phyloP scores from a whole-genome alignment of 2,888 invertebrate genomes.

The Phalera bucephala region DNA sequence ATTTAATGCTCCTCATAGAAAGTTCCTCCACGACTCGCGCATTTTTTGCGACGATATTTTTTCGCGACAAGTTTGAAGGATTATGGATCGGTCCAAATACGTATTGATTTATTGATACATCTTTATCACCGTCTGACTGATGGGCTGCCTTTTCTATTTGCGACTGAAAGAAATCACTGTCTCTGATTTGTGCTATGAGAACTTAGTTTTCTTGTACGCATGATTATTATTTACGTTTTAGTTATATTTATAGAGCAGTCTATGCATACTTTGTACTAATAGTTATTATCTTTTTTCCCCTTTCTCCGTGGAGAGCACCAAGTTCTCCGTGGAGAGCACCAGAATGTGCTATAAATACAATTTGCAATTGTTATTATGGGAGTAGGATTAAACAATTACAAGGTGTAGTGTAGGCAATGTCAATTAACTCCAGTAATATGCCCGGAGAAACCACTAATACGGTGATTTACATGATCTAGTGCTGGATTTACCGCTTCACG shows the following conservation, averaged over 20 bases:
- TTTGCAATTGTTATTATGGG: too few relatives aligned
- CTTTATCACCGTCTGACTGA: slow-evolving; percentile 29
- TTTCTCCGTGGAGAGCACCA: too few relatives aligned
- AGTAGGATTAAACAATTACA: too few relatives aligned
- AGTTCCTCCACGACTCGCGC: slow-evolving; percentile 3
- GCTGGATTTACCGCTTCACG: slow-evolving; percentile 18
- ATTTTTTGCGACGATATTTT: slow-evolving; percentile 9
- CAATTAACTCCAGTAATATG: slow-evolving; percentile 11
- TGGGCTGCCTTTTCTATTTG: slow-evolving; percentile 2
- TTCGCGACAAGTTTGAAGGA: slow-evolving; percentile 5
- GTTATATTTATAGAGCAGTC: too few relatives aligned
- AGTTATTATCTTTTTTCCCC: too few relatives aligned
- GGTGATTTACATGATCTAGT: slow-evolving; percentile 18
- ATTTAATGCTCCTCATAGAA: slow-evolving; percentile 10
- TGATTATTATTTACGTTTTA: too few relatives aligned
- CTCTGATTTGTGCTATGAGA: slow-evolving; percentile 23
- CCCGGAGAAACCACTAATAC: slow-evolving; percentile 11
- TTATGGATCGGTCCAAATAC: slow-evolving; percentile 28
- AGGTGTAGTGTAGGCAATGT: slow-evolving; percentile 8
- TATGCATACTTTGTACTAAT: too few relatives aligned
- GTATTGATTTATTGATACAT: slow-evolving; percentile 28
- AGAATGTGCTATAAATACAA: too few relatives aligned
- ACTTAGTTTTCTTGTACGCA: slow-evolving; percentile 17
- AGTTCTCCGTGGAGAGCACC: too few relatives aligned
- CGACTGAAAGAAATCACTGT: slow-evolving; percentile 12